Evolutionary conservation across 2,113 vertebrate species (phyloP), one percentile per base, ranked within the genome.

Genomic region (Proteles cristata): DNA sequence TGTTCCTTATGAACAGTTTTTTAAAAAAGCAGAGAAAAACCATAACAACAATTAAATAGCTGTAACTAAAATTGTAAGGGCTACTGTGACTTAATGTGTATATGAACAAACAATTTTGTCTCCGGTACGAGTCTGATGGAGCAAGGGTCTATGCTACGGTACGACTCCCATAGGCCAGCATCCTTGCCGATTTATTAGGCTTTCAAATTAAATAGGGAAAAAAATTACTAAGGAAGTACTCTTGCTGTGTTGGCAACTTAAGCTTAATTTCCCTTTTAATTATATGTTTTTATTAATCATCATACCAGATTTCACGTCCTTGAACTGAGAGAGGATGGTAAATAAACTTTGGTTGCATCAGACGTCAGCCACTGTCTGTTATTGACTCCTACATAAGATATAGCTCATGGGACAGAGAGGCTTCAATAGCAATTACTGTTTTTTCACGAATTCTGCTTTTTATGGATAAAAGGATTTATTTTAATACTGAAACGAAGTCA

Each of bases 401-500:
- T 25, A 31, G 55, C 80, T 94, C 87, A 25, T 39, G 92, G 80
- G 50, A 79, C 53, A 80, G 73, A 86, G 17, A 84, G 33, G 12
- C 83, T 93, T 95, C 87, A 19, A 90, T 25, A 92, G 43, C 83
- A 96, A 97, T 97, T 94, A 92, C 31, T 65, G 90, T 82, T 83
- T 88, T 71, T 35, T 50, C 61, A 95, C 63, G 66, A 35, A 71
- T 93, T 93, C 83, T 91, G 71, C 63, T 87, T 97, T 92, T 85
- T 92, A 94, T 90, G 95, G 87, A 94, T 97, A 93, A 96, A 95
- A 84, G 87, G 97, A 97, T 96, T 98, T 96, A 90, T 93, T 89
- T 94, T 96, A 93, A 97, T 96, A 81, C 79, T 88, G 88, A 92
- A 86, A 84, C 81, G 81, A 96, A 98, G 65, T 95, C 87, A 92